A percentile compares a stretch with the other conserved stretches of the same genome.
Evolutionary conservation across 92 coral and sea anemone genomes (phyloP).

Genomic region (Metridium senile): DNA sequence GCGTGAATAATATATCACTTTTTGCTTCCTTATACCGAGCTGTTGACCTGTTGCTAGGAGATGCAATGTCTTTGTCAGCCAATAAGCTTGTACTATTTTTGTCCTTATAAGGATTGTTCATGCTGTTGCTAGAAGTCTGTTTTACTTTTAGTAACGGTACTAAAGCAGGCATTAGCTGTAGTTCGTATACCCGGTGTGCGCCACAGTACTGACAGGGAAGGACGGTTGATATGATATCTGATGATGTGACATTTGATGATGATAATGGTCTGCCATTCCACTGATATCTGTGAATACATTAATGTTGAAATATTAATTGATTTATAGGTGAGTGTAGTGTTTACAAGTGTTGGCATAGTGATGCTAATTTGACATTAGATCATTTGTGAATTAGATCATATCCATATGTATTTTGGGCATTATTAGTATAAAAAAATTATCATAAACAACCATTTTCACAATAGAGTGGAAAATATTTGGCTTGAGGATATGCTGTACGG

Average conservation of each 20-base stretch:
- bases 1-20: background rate
- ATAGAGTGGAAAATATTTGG: too few species aligned
- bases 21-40: background rate
- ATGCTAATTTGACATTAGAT: too few species aligned
- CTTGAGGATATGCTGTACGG: too few species aligned
- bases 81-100: background rate
- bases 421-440: too few species aligned
- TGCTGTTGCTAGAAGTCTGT: background rate
- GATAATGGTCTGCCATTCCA: constrained; percentile 80
- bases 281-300: constrained; percentile 59
- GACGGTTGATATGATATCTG: constrained; percentile 39
- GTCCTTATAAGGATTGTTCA: background rate
- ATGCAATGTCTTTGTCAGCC: background rate
- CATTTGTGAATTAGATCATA: too few species aligned
- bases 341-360: too few species aligned
- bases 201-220: constrained; percentile 80
- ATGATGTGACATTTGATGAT: constrained; percentile 42
- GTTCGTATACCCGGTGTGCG: constrained; percentile 74
- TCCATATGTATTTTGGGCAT: too few species aligned
- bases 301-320: background rate
- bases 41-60: background rate
- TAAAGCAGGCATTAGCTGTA: constrained; percentile 92
- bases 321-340: too few species aligned
- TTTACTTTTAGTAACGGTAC: constrained; percentile 48
- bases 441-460: too few species aligned